Conservation (phyloP, 2,797 vertebrate genomes). For the Oryzias sinensis region DNA sequence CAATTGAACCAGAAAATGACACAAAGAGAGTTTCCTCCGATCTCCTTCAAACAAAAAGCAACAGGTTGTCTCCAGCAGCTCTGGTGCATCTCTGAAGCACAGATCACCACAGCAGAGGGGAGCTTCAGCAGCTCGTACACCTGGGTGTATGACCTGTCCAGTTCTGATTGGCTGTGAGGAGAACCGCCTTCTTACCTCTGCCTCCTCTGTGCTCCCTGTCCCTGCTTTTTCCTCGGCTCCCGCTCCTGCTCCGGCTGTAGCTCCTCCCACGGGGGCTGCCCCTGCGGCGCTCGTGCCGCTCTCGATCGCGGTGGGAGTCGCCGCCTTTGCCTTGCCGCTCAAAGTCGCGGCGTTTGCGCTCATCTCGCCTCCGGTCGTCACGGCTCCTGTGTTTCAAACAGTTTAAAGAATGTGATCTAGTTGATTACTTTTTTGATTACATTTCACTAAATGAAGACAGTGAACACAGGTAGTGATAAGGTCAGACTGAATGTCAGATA, state of each 20-base stretch:
- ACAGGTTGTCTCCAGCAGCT: slow-evolving; percentile 9
- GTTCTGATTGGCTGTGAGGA: slow-evolving; percentile 26
- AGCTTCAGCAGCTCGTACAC: slow-evolving; percentile 24
- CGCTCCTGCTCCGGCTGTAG: slow-evolving; percentile 84
- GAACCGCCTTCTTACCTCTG: slow-evolving; percentile 80
- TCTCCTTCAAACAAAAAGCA: slow-evolving; percentile 1
- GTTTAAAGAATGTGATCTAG: no score
- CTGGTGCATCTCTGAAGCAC: slow-evolving; percentile 12
- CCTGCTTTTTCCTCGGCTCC: slow-evolving; percentile 89
- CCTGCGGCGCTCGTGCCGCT: slow-evolving; percentile 89
- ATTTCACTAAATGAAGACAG: no score
- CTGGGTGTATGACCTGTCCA: slow-evolving; percentile 34
- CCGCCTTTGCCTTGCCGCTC: slow-evolving; percentile 86
- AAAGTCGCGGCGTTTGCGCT: slow-evolving; percentile 91
- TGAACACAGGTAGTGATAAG: no score
- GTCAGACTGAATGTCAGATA: not conserved
- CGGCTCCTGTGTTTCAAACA: slow-evolving; percentile 76
- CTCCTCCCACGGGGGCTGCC: slow-evolving; percentile 83
- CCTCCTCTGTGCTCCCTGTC: slow-evolving; percentile 85
- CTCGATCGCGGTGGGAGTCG: slow-evolving; percentile 89
- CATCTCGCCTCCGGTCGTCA: slow-evolving; percentile 90
- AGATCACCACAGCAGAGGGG: slow-evolving; percentile 5
- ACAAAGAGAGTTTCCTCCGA: slow-evolving; percentile 17
- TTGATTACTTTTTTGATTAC: no score
- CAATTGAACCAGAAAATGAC: not conserved